Evolutionary conservation across 1,140 invertebrate species (phyloP).

Genomic region (Piezodorus guildinii): DNA sequence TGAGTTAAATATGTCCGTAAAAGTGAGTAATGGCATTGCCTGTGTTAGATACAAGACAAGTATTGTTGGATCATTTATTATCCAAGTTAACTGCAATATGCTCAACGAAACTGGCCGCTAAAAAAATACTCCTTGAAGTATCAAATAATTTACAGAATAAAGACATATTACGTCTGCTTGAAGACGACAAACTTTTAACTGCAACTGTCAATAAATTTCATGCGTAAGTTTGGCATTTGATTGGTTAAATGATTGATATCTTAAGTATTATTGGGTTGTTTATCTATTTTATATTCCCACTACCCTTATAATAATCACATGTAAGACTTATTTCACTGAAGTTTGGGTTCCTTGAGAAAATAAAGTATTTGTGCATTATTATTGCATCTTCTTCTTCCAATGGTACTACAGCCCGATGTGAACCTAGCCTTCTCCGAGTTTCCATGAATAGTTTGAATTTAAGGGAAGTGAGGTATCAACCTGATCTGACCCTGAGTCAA

Average conservation of each 20-base stretch:
- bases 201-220: slow-evolving; percentile 16
- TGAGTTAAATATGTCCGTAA: background rate
- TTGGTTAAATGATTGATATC: background rate
- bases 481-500: no score
- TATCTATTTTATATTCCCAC: no score
- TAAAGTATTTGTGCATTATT: no score
- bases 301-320: no score
- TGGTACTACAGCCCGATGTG: no score
- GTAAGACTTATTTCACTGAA: no score
- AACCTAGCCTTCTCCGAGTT: no score
- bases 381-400: no score
- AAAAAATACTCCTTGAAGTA: slow-evolving; percentile 21
- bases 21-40: slow-evolving; percentile 11
- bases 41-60: slow-evolving; percentile 24
- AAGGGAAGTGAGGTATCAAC: no score
- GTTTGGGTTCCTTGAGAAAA: no score
- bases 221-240: slow-evolving; percentile 5
- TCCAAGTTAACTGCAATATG: slow-evolving; percentile 20
- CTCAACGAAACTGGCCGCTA: slow-evolving; percentile 5
- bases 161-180: slow-evolving; percentile 22
- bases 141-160: slow-evolving; percentile 19
- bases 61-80: slow-evolving; percentile 22
- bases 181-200: slow-evolving; percentile 19
- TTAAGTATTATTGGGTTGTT: no score
- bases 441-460: no score